Evolutionary conservation across 2,113 vertebrate species (phyloP), one percentile per base, ranked within the genome.

Genomic region (Pterocles gutturalis): DNA sequence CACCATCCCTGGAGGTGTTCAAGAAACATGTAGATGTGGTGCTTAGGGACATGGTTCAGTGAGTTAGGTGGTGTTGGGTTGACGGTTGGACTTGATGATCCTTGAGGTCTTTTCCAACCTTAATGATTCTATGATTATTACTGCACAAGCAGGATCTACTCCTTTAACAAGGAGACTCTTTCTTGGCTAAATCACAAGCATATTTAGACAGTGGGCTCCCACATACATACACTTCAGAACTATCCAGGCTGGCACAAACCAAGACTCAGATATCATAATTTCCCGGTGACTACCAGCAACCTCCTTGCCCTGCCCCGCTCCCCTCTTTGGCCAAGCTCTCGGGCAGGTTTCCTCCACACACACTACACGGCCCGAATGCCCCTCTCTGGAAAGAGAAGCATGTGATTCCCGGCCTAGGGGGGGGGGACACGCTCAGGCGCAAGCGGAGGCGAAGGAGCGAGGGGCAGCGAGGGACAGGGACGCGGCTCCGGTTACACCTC

Each of bases 401-500:
- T 2, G 66, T 13, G 57, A 67, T 64, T 9, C 29, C 49, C 25
- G 25, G 48, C 53, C 36, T 2, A 8, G 16, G 21, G 8, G 29
- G 53, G 53, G 11, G 17, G 4, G 6, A 5, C n/a, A 11, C 20
- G 75, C 70, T 86, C 83, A 13, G 87, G 90, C 87, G 72, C 76
- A 0, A 46, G 83, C 33, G 26, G 45, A 38, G 73, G 33, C 70
- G 25, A 36, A 79, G 90, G 55, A 91, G 25, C 46, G 33, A 69
- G 87, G 86, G 84, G 61, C 61, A 51, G 66, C 21, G 72, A 41
- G 25, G 46, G 5, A 46, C 53, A 72, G 26, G 61, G 75, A 80
- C 57, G 7, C 38, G 53, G 83, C 94, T 96, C 87, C 61, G 4
- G 62, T 86, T 93, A 79, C 94, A 69, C 65, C 96, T 73, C 55